Evolutionary conservation across 64 coral and sea anemone species (phyloP).

Genomic region (Pachyseris speciosa): DNA sequence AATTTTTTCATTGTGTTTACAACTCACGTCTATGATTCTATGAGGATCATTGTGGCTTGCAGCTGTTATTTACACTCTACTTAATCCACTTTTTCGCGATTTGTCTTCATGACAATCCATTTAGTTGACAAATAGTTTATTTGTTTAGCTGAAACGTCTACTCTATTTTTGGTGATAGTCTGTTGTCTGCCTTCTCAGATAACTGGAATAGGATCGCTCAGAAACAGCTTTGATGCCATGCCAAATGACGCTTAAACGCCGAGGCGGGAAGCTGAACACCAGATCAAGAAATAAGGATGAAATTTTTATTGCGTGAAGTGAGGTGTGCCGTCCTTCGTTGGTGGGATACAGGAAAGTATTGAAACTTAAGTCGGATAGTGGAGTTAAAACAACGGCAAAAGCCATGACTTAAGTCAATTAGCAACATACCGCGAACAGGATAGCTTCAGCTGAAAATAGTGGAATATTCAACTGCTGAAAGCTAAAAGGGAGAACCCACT

Average conservation of each 20-base stretch:
- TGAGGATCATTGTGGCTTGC: not conserved
- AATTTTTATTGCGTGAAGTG: not conserved
- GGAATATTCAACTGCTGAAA: no score
- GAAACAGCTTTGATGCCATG: not conserved
- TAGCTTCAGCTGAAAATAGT: no score
- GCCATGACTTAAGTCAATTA: no score
- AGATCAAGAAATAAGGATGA: not conserved
- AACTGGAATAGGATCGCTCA: not conserved
- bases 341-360: no score
- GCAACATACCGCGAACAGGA: no score
- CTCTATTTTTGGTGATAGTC: not conserved
- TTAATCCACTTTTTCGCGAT: not conserved
- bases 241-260: not conserved
- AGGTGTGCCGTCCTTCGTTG: no score
- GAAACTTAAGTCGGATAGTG: no score
- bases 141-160: not conserved
- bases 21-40: slow-evolving; percentile 11
- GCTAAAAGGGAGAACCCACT: no score
- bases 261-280: not conserved
- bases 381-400: no score
- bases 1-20: not conserved
- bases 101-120: not conserved
- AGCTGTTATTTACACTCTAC: not conserved
- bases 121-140: not conserved
- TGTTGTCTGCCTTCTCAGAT: not conserved